Base-by-base conservation (phyloP, 2,888 invertebrate species). In the Stenchaetothrips biformis region DNA sequence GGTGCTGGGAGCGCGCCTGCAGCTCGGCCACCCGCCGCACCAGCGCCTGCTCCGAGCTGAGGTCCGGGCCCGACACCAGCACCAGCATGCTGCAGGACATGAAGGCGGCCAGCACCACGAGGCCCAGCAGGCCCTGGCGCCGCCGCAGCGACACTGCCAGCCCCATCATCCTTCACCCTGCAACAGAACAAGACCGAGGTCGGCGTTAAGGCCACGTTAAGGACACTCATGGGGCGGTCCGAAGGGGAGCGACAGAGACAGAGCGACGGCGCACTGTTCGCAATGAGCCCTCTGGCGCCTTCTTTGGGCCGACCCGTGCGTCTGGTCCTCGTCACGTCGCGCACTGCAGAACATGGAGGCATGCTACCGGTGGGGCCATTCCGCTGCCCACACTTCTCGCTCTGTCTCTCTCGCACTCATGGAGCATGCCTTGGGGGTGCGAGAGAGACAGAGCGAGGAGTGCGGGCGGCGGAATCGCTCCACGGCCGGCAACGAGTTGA, bases 1-100 rank as follows among this genome's bases (percentile, higher is more conserved):
- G 88, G 85, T 93, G 94, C 85, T 94, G 92, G 78, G 95, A 87
- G 82, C 94, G 92, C 81, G 93, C 92, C 85, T 94, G 92, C 84
- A 95, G 89, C 84, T 94, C 94, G 7, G 93, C 93, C 83, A 95
- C 88, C 79, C 92, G 89, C 85, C 92, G 91, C 82, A 92, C 91
- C 84, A 94, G 87, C 83, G 90, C 87, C 83, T 91, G 90, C 85
- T 93, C 92, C 82, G 90, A 90, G 83, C 89, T 89, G 84, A 92
- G 86, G 86, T 91, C 92, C 89, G 89, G 85, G 21, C 67, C 67
- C 67, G 67, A 74, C 4, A 74, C 67, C 21, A 74, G 67, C 67
- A 74, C 25, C 67, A 74, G 21, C 67, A 74, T 74, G 67, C 67
- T 74, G 67, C 67, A 74, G 4, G 67, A 74, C 67, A 74, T 74